phyloP scores from a whole-genome alignment of 2,113 vertebrate genomes.

The Nothobranchius furzeri region DNA sequence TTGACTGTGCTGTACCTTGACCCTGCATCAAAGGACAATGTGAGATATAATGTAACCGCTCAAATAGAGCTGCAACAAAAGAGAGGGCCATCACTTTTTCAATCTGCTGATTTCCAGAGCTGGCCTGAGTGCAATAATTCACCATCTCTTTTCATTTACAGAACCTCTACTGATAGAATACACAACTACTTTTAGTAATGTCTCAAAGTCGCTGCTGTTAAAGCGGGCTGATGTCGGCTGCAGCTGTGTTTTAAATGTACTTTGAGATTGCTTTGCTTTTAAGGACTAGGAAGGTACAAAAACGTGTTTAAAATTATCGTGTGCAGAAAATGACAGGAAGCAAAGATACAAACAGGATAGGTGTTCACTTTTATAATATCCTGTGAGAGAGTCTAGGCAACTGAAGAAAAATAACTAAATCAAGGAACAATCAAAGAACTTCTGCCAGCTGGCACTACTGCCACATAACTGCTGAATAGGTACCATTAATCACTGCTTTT shows the following conservation, averaged over 20 bases:
- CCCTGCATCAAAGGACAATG: slow-evolving; percentile 54
- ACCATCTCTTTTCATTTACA: slow-evolving; percentile 41
- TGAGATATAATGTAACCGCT: slow-evolving; percentile 53
- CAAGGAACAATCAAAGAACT: slow-evolving; percentile 16
- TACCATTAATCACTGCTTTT: too few relatives aligned
- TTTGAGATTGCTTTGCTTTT: neutral
- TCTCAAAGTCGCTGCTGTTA: slow-evolving; percentile 41
- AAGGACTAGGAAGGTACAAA: slow-evolving; percentile 3
- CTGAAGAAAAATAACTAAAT: slow-evolving; percentile 12
- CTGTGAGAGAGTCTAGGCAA: slow-evolving; percentile 36
- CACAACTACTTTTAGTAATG: slow-evolving; percentile 35
- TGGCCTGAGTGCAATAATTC: slow-evolving; percentile 32
- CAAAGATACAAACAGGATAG: slow-evolving; percentile 57
- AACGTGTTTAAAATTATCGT: slow-evolving; percentile 11
- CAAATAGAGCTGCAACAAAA: slow-evolving; percentile 57
- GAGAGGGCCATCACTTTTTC: slow-evolving; percentile 47
- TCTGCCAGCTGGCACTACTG: slow-evolving; percentile 11
- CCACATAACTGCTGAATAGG: too few relatives aligned
- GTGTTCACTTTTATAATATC: slow-evolving; percentile 67
- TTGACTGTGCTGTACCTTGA: slow-evolving; percentile 47
- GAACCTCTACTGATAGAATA: slow-evolving; percentile 21
- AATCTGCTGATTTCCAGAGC: slow-evolving; percentile 18
- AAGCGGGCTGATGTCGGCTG: neutral
- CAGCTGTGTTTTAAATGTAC: slow-evolving; percentile 22
- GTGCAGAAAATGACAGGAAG: slow-evolving; percentile 49